phyloP scores from a whole-genome alignment of 2,113 vertebrate species.

The Cryptoleucopteryx plumbea region DNA sequence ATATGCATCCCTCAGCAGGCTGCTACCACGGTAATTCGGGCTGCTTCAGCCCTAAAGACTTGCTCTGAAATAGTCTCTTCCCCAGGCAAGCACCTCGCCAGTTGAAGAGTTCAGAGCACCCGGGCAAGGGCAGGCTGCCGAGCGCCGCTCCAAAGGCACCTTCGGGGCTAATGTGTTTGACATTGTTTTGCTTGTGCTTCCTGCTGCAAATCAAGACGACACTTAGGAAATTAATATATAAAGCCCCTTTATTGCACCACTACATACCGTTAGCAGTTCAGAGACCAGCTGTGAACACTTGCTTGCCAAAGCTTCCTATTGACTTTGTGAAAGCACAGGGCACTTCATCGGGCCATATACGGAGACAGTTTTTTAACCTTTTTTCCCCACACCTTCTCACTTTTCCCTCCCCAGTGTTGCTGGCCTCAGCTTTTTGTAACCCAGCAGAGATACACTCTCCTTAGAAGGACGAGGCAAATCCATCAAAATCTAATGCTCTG shows the following conservation, averaged over 20 bases:
- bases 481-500: not conserved
- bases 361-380: not conserved
- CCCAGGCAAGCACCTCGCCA: not conserved
- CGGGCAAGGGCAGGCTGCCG: not conserved
- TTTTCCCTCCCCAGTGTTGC: not conserved
- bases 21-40: not conserved
- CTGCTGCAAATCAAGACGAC: slow-evolving; percentile 12
- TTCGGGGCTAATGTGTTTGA: not conserved
- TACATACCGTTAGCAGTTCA: not conserved
- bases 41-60: slow-evolving; percentile 1
- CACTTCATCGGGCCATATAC: not conserved
- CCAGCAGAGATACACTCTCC: not conserved
- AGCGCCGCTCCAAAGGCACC: not conserved
- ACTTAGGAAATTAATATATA: slow-evolving; percentile 26
- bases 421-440: not conserved
- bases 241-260: not conserved
- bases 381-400: not conserved
- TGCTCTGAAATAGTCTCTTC: slow-evolving; percentile 18
- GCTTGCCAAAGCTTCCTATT: not conserved
- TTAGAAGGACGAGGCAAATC: not conserved
- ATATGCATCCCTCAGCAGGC: not conserved
- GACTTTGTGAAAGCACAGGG: not conserved
- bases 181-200: not conserved
- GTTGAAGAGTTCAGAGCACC: not conserved
- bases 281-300: slow-evolving; percentile 6